A percentile compares a stretch with the other conserved stretches of the same genome.
Evolutionary conservation across 1,140 invertebrate species (phyloP).

Genomic region (Parapsyche elsis): DNA sequence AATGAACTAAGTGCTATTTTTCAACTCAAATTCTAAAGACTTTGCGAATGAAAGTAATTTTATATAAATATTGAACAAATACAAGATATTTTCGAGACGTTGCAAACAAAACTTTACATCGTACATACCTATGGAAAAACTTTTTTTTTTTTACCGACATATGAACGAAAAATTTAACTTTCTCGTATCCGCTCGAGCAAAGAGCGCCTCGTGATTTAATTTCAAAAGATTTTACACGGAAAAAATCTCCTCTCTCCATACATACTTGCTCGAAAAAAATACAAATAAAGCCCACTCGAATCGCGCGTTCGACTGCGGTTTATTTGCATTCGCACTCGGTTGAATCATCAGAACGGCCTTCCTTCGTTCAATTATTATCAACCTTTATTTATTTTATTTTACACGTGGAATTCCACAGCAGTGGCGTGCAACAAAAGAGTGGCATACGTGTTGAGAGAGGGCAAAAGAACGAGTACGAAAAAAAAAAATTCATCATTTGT

Average conservation of each 20-base stretch:
- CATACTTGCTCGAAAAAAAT: too few species aligned
- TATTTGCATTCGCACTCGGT: slow-evolving; percentile 9
- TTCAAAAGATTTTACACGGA: not conserved
- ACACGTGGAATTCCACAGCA: slow-evolving; percentile 4
- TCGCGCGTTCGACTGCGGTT: slow-evolving; percentile 1
- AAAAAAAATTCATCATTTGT: slow-evolving; percentile 26
- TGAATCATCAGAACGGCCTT: not conserved
- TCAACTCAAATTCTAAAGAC: not conserved
- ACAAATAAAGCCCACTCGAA: not conserved
- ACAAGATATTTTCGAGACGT: too few species aligned
- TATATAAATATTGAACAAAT: too few species aligned
- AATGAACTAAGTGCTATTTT: too few species aligned
- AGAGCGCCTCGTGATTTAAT: slow-evolving; percentile 10
- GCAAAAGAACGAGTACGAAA: slow-evolving; percentile 10
- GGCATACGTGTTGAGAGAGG: slow-evolving; percentile 19
- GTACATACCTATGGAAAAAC: too few species aligned
- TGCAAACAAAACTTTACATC: too few species aligned
- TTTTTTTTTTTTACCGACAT: not conserved
- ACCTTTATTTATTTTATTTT: not conserved
- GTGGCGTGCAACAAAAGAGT: not conserved
- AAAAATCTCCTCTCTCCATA: not conserved
- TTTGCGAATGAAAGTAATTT: too few species aligned
- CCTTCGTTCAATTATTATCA: slow-evolving; percentile 8
- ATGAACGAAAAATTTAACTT: slow-evolving; percentile 14
- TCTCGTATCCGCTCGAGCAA: not conserved